These are phyloP conservation scores for Elmis aenea DNA, from an alignment of 2,888 invertebrate genomes.

Conservation along the genomic window DNA sequence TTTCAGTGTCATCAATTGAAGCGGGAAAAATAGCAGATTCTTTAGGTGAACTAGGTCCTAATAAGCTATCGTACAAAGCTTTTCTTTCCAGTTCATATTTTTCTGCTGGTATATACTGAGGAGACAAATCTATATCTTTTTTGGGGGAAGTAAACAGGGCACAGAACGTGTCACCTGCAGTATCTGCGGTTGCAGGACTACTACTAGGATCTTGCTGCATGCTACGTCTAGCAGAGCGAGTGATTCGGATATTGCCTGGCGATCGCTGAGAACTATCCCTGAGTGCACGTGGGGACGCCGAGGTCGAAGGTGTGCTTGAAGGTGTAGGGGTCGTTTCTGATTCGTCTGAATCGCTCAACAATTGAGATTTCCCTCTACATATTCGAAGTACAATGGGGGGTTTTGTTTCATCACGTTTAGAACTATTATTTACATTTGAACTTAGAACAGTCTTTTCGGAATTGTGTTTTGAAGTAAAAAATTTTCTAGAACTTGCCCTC, in stretches of 20 bases:
- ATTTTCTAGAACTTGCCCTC: constrained; percentile 33
- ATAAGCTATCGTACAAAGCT: constrained; percentile 45
- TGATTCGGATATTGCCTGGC: constrained; percentile 40
- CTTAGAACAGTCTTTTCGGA: constrained; percentile 39
- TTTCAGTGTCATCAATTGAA: constrained; percentile 15
- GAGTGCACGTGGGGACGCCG: constrained; percentile 45
- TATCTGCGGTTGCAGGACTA: constrained; percentile 43
- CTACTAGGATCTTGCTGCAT: constrained; percentile 45
- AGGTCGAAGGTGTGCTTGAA: constrained; percentile 53
- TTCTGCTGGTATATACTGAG: constrained; percentile 47
- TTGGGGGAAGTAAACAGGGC: constrained; percentile 41
- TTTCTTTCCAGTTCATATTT: constrained; percentile 46
- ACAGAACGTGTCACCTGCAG: constrained; percentile 31
- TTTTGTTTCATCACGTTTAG: constrained; percentile 34
- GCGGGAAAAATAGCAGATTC: constrained; percentile 21
- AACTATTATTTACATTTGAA: constrained; percentile 37
- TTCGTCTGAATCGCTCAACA: constrained; percentile 48
- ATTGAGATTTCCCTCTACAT: constrained; percentile 65
- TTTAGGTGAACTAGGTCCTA: constrained; percentile 32
- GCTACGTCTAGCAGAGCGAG: constrained; percentile 43
- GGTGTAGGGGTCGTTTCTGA: constrained; percentile 48
- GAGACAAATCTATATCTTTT: constrained; percentile 40
- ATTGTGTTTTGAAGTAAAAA: constrained; percentile 40
- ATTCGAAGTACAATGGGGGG: constrained; percentile 85
- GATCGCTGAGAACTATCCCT: constrained; percentile 31